phyloP scores from a whole-genome alignment of 2,113 vertebrate species.

The Morone chrysops region DNA sequence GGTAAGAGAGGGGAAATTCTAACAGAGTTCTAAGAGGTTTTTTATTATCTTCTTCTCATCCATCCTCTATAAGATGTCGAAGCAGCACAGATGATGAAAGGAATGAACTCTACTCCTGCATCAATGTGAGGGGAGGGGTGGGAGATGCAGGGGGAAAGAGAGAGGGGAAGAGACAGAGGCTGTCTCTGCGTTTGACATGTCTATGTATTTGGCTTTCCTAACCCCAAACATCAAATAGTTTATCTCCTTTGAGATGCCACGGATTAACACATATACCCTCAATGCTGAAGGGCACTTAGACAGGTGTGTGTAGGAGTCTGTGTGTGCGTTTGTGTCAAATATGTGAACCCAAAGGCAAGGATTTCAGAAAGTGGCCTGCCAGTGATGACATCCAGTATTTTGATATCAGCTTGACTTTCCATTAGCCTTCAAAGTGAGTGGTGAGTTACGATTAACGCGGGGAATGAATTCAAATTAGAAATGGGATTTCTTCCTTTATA shows the following conservation, averaged over 20 bases:
- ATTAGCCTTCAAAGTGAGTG: slow-evolving; percentile 53
- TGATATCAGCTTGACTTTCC: slow-evolving; percentile 51
- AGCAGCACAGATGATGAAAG: slow-evolving; percentile 64
- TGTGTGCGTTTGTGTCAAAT: background rate
- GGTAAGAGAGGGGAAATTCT: slow-evolving; percentile 24
- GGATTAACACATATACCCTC: slow-evolving; percentile 26
- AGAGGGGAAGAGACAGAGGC: slow-evolving; percentile 8
- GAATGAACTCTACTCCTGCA: slow-evolving; percentile 46
- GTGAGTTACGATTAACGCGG: slow-evolving; percentile 24
- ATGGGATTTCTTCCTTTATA: slow-evolving; percentile 24
- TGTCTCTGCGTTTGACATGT: slow-evolving; percentile 32
- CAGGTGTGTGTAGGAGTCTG: background rate
- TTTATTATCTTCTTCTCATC: slow-evolving; percentile 54
- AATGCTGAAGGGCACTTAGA: slow-evolving; percentile 30
- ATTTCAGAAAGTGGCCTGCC: slow-evolving; percentile 36
- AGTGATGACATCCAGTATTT: slow-evolving; percentile 42
- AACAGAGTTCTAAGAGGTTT: slow-evolving; percentile 40
- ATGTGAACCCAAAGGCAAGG: slow-evolving; percentile 3
- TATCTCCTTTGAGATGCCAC: slow-evolving; percentile 29
- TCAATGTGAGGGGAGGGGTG: slow-evolving; percentile 4
- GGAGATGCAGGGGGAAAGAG: background rate
- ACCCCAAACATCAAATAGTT: slow-evolving; percentile 50
- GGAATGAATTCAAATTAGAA: slow-evolving; percentile 49
- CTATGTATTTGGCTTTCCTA: slow-evolving; percentile 42
- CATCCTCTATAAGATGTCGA: slow-evolving; percentile 45